A percentile compares a stretch with the other conserved stretches of the same genome.
phyloP scores from a whole-genome alignment of 2,113 vertebrate species.

The Tachysurus vachellii region DNA sequence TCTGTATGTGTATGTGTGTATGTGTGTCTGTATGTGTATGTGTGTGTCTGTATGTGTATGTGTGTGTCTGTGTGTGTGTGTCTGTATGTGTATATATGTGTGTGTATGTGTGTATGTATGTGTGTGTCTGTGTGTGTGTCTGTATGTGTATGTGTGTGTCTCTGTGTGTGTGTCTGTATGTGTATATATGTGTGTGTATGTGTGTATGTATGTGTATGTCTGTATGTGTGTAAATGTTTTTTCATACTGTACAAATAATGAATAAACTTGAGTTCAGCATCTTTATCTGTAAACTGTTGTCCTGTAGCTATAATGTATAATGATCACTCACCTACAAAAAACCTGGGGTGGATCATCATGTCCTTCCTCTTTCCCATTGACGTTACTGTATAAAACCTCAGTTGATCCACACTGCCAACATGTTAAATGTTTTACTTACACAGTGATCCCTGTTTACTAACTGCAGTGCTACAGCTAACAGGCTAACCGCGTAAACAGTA shows the following conservation, averaged over 20 bases:
- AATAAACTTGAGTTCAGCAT: not conserved
- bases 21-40: too few species aligned
- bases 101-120: too few species aligned
- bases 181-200: too few species aligned
- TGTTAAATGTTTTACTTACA: not conserved
- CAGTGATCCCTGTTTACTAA: not conserved
- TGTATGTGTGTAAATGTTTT: not conserved
- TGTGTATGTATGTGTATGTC: too few species aligned
- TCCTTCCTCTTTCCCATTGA: conserved; percentile 80
- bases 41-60: too few species aligned
- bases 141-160: too few species aligned
- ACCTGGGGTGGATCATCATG: conserved; percentile 75
- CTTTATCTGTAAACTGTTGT: not conserved
- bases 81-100: too few species aligned
- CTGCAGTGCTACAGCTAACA: not conserved
- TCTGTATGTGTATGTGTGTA: too few species aligned
- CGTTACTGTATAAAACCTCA: not conserved
- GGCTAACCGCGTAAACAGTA: not conserved
- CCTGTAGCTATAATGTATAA: not conserved
- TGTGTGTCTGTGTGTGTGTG: not conserved
- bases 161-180: too few species aligned
- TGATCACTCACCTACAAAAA: conserved; percentile 66
- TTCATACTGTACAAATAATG: not conserved
- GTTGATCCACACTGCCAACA: not conserved
- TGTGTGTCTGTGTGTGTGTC: too few species aligned